phyloP scores from a whole-genome alignment of 2,888 invertebrate genomes.

The Nephrotoma appendiculata region DNA sequence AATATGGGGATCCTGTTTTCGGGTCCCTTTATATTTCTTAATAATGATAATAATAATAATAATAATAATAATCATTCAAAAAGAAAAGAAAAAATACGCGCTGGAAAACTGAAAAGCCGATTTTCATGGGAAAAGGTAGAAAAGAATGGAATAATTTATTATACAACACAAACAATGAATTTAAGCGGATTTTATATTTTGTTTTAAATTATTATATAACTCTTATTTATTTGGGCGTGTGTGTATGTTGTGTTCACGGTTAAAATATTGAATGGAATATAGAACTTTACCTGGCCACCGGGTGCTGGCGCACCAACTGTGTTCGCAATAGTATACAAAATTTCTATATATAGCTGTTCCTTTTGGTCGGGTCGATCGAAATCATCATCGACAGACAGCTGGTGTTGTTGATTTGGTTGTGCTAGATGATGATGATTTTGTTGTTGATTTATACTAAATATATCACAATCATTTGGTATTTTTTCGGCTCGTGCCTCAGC shows the following conservation, averaged over 20 bases:
- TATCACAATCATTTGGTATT: constrained; percentile 36
- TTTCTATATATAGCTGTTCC: constrained; percentile 74
- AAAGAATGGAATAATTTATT: background rate
- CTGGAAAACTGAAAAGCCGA: background rate
- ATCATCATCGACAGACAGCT: constrained; percentile 21
- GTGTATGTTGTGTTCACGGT: background rate
- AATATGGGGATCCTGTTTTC: background rate
- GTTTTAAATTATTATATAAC: background rate
- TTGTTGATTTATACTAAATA: background rate
- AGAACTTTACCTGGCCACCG: constrained; percentile 39
- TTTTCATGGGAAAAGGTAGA: background rate
- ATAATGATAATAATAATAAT: background rate
- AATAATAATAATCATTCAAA: background rate
- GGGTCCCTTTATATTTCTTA: background rate
- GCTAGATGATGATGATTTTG: background rate
- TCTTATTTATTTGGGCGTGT: background rate
- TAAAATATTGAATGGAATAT: background rate
- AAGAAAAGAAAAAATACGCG: background rate
- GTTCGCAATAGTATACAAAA: constrained; percentile 90
- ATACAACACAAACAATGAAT: background rate
- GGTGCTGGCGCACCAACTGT: constrained; percentile 68
- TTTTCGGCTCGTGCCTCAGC: constrained; percentile 59
- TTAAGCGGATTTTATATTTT: background rate
- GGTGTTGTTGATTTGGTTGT: constrained; percentile 17
- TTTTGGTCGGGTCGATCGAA: constrained; percentile 33